These are phyloP conservation scores for Actinopyga echinites DNA, from an alignment of 53 echinoderm and acorn worm species.

Conservation along the genomic window DNA sequence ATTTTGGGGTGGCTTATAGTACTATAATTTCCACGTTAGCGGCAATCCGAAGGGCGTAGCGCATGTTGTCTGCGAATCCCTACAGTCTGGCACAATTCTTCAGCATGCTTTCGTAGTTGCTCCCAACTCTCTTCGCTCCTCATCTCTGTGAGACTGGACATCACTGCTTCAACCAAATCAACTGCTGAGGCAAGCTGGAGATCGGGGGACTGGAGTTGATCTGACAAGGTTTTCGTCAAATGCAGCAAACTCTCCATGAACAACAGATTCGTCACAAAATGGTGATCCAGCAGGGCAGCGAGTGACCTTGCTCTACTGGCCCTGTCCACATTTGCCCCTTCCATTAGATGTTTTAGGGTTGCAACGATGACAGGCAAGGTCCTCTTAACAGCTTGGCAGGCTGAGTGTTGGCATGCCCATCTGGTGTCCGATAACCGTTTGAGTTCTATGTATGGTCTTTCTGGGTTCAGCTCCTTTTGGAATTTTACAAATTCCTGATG, in stretches of 20 bases:
- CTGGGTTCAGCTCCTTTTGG: conserved; percentile 12
- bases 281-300: conserved; percentile 27
- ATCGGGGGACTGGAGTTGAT: conserved; percentile 28
- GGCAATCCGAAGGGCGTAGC: too few species aligned
- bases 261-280: conserved; percentile 14
- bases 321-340: conserved; percentile 13
- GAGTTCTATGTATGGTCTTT: neutral
- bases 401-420: conserved; percentile 33
- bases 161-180: conserved; percentile 23
- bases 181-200: conserved; percentile 29
- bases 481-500: conserved; percentile 16
- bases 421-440: conserved; percentile 31
- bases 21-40: too few species aligned
- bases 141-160: conserved; percentile 21
- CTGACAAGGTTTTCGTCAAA: conserved; percentile 28
- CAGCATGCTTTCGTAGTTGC: conserved; percentile 31
- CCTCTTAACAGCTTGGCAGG: conserved; percentile 20
- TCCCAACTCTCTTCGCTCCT: conserved; percentile 19
- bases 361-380: conserved; percentile 28
- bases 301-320: conserved; percentile 30
- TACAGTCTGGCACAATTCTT: conserved; percentile 43
- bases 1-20: too few species aligned
- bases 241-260: conserved; percentile 5
- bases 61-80: conserved; percentile 26
- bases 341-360: conserved; percentile 17